phyloP scores from a whole-genome alignment of 30 jellyfish, hydroid and myxozoan genomes.

The Cassiopea xamachana region DNA sequence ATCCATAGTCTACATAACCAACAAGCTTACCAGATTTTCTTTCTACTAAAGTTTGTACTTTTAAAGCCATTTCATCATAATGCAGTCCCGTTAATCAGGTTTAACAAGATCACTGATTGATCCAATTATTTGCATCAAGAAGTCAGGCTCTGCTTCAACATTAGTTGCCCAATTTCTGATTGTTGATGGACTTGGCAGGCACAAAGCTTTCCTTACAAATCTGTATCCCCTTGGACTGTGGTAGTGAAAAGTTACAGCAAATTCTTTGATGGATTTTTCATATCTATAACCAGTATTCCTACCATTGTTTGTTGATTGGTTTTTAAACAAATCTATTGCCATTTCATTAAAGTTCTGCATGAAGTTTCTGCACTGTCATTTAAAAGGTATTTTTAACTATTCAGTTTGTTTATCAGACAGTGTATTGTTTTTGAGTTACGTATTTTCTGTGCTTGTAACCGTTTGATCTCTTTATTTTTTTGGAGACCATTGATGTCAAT shows the following conservation, averaged over 20 bases:
- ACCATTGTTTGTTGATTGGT: slow-evolving; percentile 1
- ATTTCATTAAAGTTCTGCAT: slow-evolving; percentile 10
- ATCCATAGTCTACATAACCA: slow-evolving; percentile 49
- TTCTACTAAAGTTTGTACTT: slow-evolving; percentile 22
- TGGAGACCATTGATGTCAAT: slow-evolving; percentile 12
- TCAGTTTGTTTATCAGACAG: background rate
- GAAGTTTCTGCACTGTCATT: background rate
- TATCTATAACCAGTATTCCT: slow-evolving; percentile 6
- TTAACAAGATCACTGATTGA: background rate
- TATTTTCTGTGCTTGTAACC: slow-evolving; percentile 3
- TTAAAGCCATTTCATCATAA: slow-evolving; percentile 40
- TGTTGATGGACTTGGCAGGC: slow-evolving; percentile 49
- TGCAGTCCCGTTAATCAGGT: slow-evolving; percentile 15
- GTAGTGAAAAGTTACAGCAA: slow-evolving; percentile 51
- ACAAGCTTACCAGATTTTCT: slow-evolving; percentile 15
- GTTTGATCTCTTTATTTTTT: background rate
- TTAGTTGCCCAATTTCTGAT: slow-evolving; percentile 44
- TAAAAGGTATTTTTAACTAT: background rate
- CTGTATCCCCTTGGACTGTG: slow-evolving; percentile 49
- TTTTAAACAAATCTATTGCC: slow-evolving; percentile 14
- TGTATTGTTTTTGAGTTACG: slow-evolving; percentile 12
- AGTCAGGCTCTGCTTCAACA: slow-evolving; percentile 51
- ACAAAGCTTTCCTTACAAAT: slow-evolving; percentile 27
- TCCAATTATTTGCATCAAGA: slow-evolving; percentile 2
- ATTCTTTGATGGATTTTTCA: slow-evolving; percentile 4